phyloP scores from a whole-genome alignment of 2,113 vertebrate species.

The Smithornis capensis region DNA sequence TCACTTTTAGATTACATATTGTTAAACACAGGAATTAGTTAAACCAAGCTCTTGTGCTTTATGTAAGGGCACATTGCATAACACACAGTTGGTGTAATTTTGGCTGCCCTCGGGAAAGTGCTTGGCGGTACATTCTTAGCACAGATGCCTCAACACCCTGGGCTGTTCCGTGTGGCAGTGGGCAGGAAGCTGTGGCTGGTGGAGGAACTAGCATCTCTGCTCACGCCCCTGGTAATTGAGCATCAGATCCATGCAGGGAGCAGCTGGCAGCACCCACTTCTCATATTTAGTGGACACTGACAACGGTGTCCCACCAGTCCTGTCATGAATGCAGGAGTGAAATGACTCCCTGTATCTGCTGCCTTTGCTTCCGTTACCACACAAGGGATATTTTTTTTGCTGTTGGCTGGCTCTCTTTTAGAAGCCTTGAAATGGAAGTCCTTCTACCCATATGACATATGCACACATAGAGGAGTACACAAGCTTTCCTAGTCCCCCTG shows the following conservation, averaged over 20 bases:
- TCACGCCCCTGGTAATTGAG: neutral
- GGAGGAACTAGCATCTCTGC: rapidly evolving
- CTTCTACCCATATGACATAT: neutral
- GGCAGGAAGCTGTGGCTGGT: neutral
- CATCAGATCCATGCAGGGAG: neutral
- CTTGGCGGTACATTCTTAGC: neutral
- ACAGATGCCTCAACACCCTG: neutral
- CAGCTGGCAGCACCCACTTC: neutral
- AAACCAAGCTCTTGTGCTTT: neutral
- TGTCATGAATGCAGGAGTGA: neutral
- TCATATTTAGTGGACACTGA: neutral
- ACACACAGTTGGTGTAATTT: neutral
- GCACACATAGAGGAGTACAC: rapidly evolving
- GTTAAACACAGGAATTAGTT: neutral
- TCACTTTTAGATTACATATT: neutral
- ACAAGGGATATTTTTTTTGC: neutral
- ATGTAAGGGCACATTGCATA: neutral
- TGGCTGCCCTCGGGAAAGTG: neutral
- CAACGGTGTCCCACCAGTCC: rapidly evolving
- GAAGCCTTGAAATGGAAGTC: neutral
- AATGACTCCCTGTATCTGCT: neutral
- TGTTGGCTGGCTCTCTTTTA: neutral
- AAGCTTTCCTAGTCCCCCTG: neutral
- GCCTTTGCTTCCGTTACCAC: neutral
- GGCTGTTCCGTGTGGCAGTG: neutral